These are phyloP conservation scores for Hypercompe scribonia DNA, from an alignment of 2,888 invertebrate genomes.

Conservation along the genomic window DNA sequence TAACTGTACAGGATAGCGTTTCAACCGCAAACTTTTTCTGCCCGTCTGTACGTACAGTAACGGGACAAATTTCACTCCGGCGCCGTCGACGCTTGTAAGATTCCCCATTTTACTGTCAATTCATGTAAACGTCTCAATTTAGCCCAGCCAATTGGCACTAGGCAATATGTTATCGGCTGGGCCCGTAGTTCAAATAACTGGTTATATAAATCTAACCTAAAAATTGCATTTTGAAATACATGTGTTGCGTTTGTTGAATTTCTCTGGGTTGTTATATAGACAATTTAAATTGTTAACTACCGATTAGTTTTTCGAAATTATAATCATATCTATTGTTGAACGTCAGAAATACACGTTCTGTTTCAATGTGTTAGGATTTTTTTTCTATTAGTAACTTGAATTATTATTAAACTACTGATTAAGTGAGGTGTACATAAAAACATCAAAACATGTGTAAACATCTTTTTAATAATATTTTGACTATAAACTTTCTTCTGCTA, in stretches of 20 bases:
- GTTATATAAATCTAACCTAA: constrained; percentile 40
- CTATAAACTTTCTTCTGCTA: not conserved
- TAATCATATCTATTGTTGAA: not conserved
- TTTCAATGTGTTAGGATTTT: not conserved
- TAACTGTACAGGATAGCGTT: not conserved
- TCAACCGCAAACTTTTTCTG: constrained; percentile 45
- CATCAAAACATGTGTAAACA: not conserved
- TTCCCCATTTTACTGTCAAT: constrained; percentile 81
- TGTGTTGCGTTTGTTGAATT: constrained; percentile 15
- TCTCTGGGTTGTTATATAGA: not conserved
- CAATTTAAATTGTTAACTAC: too few relatives aligned
- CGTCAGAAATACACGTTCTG: not conserved
- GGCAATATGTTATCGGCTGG: constrained; percentile 51
- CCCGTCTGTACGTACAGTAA: constrained; percentile 60
- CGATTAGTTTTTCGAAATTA: too few relatives aligned
- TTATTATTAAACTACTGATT: too few relatives aligned
- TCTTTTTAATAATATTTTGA: not conserved
- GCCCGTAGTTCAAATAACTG: constrained; percentile 43
- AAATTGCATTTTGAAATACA: constrained; percentile 36
- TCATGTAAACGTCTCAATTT: constrained; percentile 82
- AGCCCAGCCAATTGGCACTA: constrained; percentile 53
- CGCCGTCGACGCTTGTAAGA: constrained; percentile 67
- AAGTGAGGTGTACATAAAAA: too few relatives aligned
- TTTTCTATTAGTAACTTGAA: not conserved
- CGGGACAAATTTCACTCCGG: constrained; percentile 79